Evolutionary conservation across 2,797 vertebrate species (phyloP).

Genomic region (Sciaenops ocellatus): DNA sequence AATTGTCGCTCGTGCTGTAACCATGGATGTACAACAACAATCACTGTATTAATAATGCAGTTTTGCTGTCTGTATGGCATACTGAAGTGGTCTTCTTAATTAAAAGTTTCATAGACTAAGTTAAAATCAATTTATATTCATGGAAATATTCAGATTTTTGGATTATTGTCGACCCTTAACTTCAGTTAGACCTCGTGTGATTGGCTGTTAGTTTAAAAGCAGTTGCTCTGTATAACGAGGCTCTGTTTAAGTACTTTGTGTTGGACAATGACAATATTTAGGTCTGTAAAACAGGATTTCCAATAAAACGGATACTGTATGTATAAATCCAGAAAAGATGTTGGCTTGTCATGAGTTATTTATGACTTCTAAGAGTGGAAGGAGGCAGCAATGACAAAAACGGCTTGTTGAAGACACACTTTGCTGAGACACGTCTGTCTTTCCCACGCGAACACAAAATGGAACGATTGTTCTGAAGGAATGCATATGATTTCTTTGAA

Average conservation of each 20-base stretch:
- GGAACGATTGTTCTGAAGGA: constrained; percentile 28
- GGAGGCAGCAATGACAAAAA: constrained; percentile 21
- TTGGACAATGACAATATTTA: constrained; percentile 4
- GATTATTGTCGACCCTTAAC: no score
- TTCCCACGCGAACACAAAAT: constrained; percentile 59
- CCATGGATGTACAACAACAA: no score
- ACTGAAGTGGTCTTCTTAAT: no score
- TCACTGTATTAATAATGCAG: no score
- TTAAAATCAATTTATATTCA: no score
- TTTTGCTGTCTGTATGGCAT: no score
- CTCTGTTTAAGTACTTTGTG: constrained; percentile 10
- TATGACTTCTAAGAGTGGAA: constrained; percentile 21
- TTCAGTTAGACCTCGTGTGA: neutral
- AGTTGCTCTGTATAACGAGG: neutral
- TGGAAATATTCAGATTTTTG: no score
- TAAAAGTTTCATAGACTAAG: no score
- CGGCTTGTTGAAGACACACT: constrained; percentile 24
- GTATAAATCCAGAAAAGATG: constrained; percentile 4
- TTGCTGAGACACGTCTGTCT: constrained; percentile 13
- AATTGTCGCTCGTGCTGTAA: no score
- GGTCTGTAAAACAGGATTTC: neutral
- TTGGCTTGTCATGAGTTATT: constrained; percentile 37
- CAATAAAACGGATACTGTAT: neutral
- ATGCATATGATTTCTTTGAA: constrained; percentile 53
- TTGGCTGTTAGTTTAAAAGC: neutral